Evolutionary conservation across 2,113 vertebrate species (phyloP).

Genomic region (Melanerpes formicivorus): DNA sequence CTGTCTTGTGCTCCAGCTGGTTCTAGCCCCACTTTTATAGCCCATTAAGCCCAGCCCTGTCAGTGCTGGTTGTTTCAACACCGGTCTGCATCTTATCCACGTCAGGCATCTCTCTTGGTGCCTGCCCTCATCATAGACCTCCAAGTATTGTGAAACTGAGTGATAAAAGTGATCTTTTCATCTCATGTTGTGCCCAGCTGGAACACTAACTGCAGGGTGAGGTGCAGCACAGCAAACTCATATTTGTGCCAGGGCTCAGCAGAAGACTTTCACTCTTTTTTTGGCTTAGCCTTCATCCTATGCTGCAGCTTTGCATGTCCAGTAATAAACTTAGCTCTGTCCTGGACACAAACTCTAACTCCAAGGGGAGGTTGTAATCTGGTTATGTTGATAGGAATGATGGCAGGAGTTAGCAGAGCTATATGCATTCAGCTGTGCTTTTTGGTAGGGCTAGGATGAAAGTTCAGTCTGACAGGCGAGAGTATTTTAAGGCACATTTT

Average conservation of each 20-base stretch:
- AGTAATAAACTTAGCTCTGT: not conserved
- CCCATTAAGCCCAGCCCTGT: not conserved
- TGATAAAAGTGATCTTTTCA: not conserved
- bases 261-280: not conserved
- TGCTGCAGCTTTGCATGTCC: not conserved
- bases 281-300: not conserved
- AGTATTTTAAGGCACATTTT: not conserved
- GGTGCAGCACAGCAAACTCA: not conserved
- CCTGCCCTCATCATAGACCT: not conserved
- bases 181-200: not conserved
- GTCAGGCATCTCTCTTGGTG: slow-evolving; percentile 32
- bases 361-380: not conserved
- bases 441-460: not conserved
- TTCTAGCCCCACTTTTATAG: not conserved
- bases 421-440: not conserved
- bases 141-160: slow-evolving; percentile 31
- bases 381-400: not conserved
- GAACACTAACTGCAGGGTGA: not conserved
- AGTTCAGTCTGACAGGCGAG: not conserved
- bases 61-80: slow-evolving; percentile 41
- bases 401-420: not conserved
- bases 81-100: slow-evolving; percentile 31
- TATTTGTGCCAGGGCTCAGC: not conserved
- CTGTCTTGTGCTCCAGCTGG: not conserved
- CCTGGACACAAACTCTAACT: not conserved